A percentile compares a stretch with the other conserved stretches of the same genome.
Evolutionary conservation across 2,888 invertebrate species (phyloP).

Genomic region (Eupithecia subumbrata): DNA sequence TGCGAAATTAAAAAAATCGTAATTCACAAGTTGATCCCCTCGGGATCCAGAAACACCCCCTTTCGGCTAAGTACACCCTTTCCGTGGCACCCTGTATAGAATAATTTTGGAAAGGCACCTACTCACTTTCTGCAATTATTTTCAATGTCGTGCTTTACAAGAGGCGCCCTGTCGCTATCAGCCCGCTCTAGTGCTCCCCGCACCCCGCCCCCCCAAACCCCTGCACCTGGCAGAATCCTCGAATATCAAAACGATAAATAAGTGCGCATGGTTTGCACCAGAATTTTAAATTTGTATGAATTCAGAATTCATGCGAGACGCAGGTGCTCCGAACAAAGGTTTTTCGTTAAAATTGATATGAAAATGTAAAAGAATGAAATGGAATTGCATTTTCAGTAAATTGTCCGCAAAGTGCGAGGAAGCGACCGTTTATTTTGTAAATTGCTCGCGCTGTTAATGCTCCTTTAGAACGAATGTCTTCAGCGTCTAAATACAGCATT

Average conservation of each 20-base stretch:
- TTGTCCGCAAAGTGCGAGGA: constrained; percentile 26
- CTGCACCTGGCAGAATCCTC: neutral
- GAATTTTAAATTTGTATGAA: constrained; percentile 29
- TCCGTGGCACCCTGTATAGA: neutral
- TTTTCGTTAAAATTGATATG: constrained; percentile 26
- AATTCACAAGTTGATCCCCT: too few species aligned
- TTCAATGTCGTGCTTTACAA: neutral
- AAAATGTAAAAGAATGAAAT: constrained; percentile 34
- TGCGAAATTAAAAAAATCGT: too few species aligned
- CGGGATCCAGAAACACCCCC: too few species aligned
- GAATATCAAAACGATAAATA: constrained; percentile 34
- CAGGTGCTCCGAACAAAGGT: constrained; percentile 28
- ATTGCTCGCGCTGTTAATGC: constrained; percentile 16
- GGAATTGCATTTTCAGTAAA: constrained; percentile 26
- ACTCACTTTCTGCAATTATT: neutral
- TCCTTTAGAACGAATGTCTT: constrained; percentile 3
- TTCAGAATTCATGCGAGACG: constrained; percentile 26
- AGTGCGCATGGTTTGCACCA: constrained; percentile 23
- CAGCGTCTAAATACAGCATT: constrained; percentile 5
- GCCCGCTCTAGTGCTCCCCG: neutral
- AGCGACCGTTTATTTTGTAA: constrained; percentile 21
- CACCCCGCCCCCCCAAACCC: neutral
- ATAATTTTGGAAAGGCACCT: neutral
- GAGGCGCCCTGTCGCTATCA: neutral
- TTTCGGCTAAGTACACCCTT: too few species aligned